Percentiles rank a stretch among this genome's conserved stretches.
phyloP scores from a whole-genome alignment of 2,797 vertebrate species.

The Anomalospiza imberbis region DNA sequence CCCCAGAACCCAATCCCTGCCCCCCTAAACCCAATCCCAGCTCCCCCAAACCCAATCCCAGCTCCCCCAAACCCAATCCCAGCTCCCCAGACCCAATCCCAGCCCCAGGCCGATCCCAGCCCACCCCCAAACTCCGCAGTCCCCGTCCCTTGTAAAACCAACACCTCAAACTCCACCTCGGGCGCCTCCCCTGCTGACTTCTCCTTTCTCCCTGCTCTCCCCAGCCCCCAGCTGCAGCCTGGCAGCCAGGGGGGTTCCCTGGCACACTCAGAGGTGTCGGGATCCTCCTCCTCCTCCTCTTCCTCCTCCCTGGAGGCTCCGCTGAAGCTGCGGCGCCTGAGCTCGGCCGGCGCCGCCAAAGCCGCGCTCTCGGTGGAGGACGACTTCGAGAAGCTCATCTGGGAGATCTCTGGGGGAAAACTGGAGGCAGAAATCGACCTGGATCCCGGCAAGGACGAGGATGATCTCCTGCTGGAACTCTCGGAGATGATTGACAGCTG shows the following conservation, averaged over 20 bases:
- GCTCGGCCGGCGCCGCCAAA: conserved; percentile 59
- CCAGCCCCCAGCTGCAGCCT: conserved; percentile 49
- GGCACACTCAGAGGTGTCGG: neutral
- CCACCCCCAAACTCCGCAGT: no score
- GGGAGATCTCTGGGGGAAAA: conserved; percentile 90
- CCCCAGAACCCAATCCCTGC: no score
- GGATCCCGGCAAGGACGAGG: conserved; percentile 87
- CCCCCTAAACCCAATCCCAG: no score
- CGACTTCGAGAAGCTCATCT: conserved; percentile 92
- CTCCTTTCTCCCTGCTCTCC: neutral
- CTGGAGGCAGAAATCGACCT: conserved; percentile 86
- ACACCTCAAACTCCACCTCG: fast-evolving
- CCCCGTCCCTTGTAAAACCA: fast-evolving
- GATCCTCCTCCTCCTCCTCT: conserved; percentile 38
- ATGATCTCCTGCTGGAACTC: conserved; percentile 84
- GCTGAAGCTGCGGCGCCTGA: conserved; percentile 76
- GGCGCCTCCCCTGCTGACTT: fast-evolving
- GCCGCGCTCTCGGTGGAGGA: conserved; percentile 75
- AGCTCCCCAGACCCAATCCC: no score
- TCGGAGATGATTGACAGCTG: conserved; percentile 86
- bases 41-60: no score
- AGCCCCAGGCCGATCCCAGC: neutral
- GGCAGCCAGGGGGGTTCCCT: conserved; percentile 29
- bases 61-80: no score
- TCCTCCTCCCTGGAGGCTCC: conserved; percentile 58